A percentile compares a stretch with the other conserved stretches of the same genome.
Evolutionary conservation across 2,888 invertebrate genomes (phyloP).

Genomic region (Hirtodrosophila cameraria): DNA sequence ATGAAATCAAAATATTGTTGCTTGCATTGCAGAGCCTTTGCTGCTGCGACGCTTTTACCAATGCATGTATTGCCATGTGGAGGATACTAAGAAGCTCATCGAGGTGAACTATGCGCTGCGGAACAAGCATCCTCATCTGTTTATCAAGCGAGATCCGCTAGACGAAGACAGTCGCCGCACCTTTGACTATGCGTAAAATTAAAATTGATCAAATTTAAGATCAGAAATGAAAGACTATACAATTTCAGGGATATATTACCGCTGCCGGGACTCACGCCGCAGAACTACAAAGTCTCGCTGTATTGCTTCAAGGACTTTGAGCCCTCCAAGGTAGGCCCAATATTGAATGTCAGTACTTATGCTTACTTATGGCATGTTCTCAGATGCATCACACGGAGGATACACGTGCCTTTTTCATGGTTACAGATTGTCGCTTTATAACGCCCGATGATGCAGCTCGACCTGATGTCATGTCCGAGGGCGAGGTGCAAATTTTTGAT

Average conservation of each 20-base stretch:
- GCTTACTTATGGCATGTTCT: neutral
- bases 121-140: constrained; percentile 85
- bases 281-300: constrained; percentile 88
- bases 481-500: constrained; percentile 90
- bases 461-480: constrained; percentile 77
- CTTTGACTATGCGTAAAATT: constrained; percentile 76
- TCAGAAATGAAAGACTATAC: too few relatives aligned
- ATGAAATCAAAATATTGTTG: too few relatives aligned
- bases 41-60: constrained; percentile 78
- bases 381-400: constrained; percentile 88
- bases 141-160: constrained; percentile 85
- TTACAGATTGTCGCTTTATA: constrained; percentile 87
- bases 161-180: constrained; percentile 71
- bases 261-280: constrained; percentile 87
- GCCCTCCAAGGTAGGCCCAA: constrained; percentile 83
- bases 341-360: neutral
- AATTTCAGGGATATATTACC: constrained; percentile 87
- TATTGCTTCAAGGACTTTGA: constrained; percentile 87
- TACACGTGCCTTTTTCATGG: constrained; percentile 89
- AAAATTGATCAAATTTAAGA: neutral
- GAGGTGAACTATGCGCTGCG: constrained; percentile 84
- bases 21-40: constrained; percentile 68
- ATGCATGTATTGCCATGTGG: constrained; percentile 71
- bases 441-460: constrained; percentile 56
- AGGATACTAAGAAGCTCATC: constrained; percentile 76